Evolutionary conservation across 2,113 vertebrate species (phyloP), one percentile per base, ranked within the genome.

Genomic region (Eclectus roratus): DNA sequence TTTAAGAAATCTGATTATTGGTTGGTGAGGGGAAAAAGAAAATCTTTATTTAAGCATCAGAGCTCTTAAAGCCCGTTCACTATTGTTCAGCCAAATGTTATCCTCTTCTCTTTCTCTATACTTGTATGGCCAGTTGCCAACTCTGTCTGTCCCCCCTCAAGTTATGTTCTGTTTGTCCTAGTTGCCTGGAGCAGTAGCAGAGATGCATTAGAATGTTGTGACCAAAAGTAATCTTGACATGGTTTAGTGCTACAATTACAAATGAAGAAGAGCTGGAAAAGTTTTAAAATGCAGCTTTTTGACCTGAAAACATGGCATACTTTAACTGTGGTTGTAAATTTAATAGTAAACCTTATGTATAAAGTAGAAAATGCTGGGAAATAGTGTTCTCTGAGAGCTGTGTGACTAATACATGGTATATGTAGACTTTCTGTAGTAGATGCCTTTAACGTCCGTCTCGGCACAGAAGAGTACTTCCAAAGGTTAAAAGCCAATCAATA

Each of bases 61-160:
- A 93, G 89, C 86, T 92, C 87, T 73, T 96, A 93, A 93, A 96
- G 88, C 94, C 95, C 95, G 94, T 98, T 98, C 96, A 96, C 93
- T 96, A 96, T 97, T 98, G 97, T 98, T 97, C 85, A 77, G 81
- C 85, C 93, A 88, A 97, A 96, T 94, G 96, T 95, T 96, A 53
- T 87, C 93, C 92, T 97, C 93, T 97, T 63, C 56, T 65, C 80
- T 91, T 73, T 91, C 95, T 95, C 92, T 95, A 35, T 96, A 95
- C 96, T 97, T 90, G 94, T 43, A 24, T 96, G 96, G 97, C 93
- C 89, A 66, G 64, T 85, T 89, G 82, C 96, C 89, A 65, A 12
- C 92, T 77, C 89, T 89, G 73, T 71, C 88, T 60, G 60, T 70
- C n/a, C 52, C 78, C 35, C 81, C 74, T 65, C 82, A 77, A 85